Conservation (phyloP, 1,140 invertebrate species). For the Chionoecetes opilio region DNA sequence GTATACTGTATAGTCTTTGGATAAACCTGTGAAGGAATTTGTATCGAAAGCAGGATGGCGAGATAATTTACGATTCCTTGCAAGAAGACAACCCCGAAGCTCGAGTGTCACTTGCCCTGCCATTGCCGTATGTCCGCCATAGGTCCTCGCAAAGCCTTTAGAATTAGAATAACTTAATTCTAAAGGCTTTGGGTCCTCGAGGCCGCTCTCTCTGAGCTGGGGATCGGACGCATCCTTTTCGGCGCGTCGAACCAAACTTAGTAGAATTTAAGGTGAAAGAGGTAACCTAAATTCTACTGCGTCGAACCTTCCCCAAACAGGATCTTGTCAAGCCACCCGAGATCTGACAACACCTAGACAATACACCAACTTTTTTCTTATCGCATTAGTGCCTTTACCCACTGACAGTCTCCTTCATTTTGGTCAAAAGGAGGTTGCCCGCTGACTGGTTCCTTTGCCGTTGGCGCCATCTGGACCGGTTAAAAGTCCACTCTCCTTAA, state of each 20-base stretch:
- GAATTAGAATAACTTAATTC: too few species aligned
- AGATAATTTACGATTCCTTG: not conserved
- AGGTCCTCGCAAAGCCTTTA: too few species aligned
- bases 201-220: too few species aligned
- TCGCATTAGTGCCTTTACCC: not conserved
- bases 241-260: not conserved
- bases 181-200: too few species aligned
- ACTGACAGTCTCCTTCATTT: not conserved
- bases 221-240: too few species aligned
- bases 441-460: not conserved
- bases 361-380: not conserved
- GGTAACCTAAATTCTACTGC: not conserved
- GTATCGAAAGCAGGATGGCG: not conserved
- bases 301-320: not conserved
- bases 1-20: too few species aligned
- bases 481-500: slow-evolving; percentile 10
- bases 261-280: not conserved
- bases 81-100: not conserved
- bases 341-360: not conserved
- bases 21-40: not conserved
- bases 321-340: not conserved
- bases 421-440: not conserved
- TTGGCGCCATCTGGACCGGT: slow-evolving; percentile 1
- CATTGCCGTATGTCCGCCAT: too few species aligned
- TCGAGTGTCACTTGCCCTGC: not conserved